Evolutionary conservation across 2,888 invertebrate genomes (phyloP).

Genomic region (Leptogaster cylindrica): DNA sequence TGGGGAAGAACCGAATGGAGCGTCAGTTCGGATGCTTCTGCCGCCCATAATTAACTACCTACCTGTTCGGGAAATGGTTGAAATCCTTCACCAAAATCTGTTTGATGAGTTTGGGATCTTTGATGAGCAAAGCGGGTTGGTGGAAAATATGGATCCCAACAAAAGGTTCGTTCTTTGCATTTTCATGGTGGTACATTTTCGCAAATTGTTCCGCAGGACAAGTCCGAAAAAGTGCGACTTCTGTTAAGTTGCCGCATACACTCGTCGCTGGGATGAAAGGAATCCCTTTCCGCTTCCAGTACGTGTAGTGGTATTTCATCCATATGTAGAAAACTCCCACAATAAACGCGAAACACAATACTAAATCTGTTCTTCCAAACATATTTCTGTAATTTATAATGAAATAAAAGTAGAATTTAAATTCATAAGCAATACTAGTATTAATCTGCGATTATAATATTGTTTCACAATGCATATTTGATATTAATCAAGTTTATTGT

Average conservation of each 20-base stretch:
- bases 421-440: no score
- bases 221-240: constrained; percentile 53
- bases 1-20: no score
- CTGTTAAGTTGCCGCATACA: constrained; percentile 60
- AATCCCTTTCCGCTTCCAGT: constrained; percentile 58
- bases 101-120: constrained; percentile 62
- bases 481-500: no score
- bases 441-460: no score
- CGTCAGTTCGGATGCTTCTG: background rate
- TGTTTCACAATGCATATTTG: no score
- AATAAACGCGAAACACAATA: no score
- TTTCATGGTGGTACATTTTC: constrained; percentile 56
- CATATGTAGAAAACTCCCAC: no score
- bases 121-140: constrained; percentile 60
- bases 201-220: constrained; percentile 56
- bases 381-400: no score
- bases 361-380: no score
- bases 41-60: background rate
- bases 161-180: constrained; percentile 53
- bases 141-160: constrained; percentile 61
- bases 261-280: constrained; percentile 57
- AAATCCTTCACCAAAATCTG: constrained; percentile 63
- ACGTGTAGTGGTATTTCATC: no score
- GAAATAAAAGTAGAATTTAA: no score
- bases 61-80: constrained; percentile 59